These are phyloP conservation scores for Acrocephalus arundinaceus DNA, from an alignment of 2,113 vertebrate species.

Conservation along the genomic window DNA sequence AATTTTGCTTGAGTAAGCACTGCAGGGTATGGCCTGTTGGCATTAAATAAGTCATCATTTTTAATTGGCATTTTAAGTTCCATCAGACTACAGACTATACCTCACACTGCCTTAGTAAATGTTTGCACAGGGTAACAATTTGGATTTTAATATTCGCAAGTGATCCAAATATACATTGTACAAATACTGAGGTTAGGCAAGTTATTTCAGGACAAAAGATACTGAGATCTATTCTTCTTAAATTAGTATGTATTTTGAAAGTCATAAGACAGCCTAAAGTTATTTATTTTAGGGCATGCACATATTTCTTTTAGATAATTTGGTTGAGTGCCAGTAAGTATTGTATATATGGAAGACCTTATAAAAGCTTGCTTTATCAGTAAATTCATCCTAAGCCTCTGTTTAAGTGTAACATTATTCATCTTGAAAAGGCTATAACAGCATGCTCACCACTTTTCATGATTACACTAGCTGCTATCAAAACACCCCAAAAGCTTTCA, in stretches of 20 bases:
- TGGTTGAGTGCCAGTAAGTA: background rate
- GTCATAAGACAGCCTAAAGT: background rate
- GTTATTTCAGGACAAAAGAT: background rate
- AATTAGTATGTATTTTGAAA: slow-evolving; percentile 26
- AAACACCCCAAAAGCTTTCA: slow-evolving; percentile 48
- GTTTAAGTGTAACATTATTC: slow-evolving; percentile 67
- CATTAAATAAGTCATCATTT: slow-evolving; percentile 76
- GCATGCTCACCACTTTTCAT: background rate
- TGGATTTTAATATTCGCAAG: slow-evolving; percentile 23
- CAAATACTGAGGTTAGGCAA: background rate
- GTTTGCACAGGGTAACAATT: slow-evolving; percentile 66
- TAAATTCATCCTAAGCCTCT: slow-evolving; percentile 54
- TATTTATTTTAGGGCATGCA: background rate
- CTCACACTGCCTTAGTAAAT: slow-evolving; percentile 52
- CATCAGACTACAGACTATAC: slow-evolving; percentile 29
- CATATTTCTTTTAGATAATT: slow-evolving; percentile 9
- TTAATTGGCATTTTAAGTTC: slow-evolving; percentile 74
- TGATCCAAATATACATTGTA: background rate
- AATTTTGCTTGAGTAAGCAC: slow-evolving; percentile 61
- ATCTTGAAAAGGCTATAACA: slow-evolving; percentile 51
- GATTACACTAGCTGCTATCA: slow-evolving; percentile 1
- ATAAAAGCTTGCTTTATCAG: slow-evolving; percentile 46
- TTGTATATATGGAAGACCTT: background rate
- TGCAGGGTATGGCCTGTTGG: slow-evolving; percentile 47
- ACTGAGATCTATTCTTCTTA: background rate